Evolutionary conservation across 2,113 vertebrate genomes (phyloP).

Genomic region (Trogon surrucura): DNA sequence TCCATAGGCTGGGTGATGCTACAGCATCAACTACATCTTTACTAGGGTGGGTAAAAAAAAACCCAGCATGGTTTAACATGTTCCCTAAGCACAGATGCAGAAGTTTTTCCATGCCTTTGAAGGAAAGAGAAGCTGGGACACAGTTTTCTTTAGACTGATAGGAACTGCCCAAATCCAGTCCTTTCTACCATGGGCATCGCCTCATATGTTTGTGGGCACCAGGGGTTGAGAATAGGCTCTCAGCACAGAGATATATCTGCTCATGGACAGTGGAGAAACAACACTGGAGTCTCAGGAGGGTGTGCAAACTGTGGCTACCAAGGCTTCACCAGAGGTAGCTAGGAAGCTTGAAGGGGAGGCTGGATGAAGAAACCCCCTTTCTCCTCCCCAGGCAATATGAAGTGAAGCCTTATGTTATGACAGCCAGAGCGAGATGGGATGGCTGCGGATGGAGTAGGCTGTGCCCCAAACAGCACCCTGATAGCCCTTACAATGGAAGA

Average conservation of each 20-base stretch:
- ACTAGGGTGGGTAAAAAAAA: neutral
- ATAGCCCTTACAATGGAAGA: neutral
- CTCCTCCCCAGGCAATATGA: neutral
- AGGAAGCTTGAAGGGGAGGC: too few relatives aligned
- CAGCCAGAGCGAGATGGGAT: neutral
- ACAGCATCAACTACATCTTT: neutral
- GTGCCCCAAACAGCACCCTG: neutral
- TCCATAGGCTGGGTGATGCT: neutral
- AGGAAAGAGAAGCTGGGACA: neutral
- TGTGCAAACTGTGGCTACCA: neutral
- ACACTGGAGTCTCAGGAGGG: neutral
- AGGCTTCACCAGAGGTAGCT: neutral
- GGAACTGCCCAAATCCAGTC: neutral
- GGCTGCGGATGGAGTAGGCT: neutral
- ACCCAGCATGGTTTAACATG: accelerated
- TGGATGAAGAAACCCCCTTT: neutral
- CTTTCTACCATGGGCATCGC: neutral
- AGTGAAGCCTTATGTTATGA: neutral
- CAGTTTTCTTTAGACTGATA: neutral
- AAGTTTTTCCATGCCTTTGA: neutral
- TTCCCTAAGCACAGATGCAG: neutral
- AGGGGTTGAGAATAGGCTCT: neutral
- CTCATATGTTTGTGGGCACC: too few relatives aligned
- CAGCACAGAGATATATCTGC: neutral
- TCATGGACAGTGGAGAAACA: neutral